Evolutionary conservation across 2,797 vertebrate species (phyloP).

Genomic region (Mus minutoides): DNA sequence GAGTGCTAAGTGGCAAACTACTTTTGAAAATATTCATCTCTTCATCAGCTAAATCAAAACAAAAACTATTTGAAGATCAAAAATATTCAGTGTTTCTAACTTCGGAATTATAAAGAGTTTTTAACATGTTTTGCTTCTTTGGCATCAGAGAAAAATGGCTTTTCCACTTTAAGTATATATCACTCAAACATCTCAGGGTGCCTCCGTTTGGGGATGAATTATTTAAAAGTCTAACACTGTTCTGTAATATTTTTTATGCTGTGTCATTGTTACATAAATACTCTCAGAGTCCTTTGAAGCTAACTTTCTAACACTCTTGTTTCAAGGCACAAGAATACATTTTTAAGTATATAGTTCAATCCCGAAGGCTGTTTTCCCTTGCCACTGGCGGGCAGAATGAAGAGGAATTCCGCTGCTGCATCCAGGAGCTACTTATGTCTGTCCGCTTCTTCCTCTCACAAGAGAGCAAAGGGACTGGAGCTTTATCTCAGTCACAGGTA

Average conservation of each 20-base stretch:
- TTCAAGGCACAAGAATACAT: slow-evolving; percentile 98
- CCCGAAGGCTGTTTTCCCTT: slow-evolving; percentile 95
- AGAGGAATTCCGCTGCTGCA: slow-evolving; percentile 97
- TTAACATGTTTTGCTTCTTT: background rate
- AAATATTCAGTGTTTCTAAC: background rate
- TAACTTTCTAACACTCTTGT: slow-evolving; percentile 38
- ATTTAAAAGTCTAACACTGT: background rate
- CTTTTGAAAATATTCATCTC: slow-evolving; percentile 22
- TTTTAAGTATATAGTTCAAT: slow-evolving; percentile 99
- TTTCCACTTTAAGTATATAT: background rate
- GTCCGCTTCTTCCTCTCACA: slow-evolving; percentile 98
- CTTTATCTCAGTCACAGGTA: slow-evolving; percentile 96
- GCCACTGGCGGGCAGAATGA: slow-evolving; percentile 98
- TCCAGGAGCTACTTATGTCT: slow-evolving; percentile 98
- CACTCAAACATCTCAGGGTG: background rate
- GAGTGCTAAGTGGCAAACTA: background rate
- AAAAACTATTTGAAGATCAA: background rate
- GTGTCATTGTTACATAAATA: background rate
- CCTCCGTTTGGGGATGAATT: background rate
- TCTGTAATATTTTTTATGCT: background rate
- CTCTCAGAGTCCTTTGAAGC: slow-evolving; percentile 18
- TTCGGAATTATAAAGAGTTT: background rate
- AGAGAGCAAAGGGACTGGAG: slow-evolving; percentile 93
- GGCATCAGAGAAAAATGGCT: background rate
- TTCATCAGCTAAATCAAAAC: slow-evolving; percentile 12